Base-by-base conservation (phyloP, 2,888 invertebrate species). In the Melanargia galathea region DNA sequence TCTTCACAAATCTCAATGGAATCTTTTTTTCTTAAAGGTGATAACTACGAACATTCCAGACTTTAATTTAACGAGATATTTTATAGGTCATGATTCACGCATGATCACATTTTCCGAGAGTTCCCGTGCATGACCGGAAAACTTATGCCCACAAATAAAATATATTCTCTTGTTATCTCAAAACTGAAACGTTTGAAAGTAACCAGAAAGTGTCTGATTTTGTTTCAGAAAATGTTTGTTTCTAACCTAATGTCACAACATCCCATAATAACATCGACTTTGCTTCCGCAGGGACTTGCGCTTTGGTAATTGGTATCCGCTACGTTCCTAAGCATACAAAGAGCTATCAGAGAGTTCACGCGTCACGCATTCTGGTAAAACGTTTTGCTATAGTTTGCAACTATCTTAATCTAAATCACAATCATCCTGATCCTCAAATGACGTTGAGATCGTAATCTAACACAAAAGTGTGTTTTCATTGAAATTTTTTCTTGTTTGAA, bases 271-370 rank as follows among this genome's bases (percentile, higher is more conserved):
- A 6, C n/a, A 33, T 24, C 7, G n/a, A 56, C 26, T n/a, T 49
- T 30, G 22, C 62, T 62, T 62, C 62, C 51, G 51, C 16, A 52
- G 8, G 18, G 11, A 35, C 3, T 38, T 18, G 40, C 51, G 51
- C n/a, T 51, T n/a, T 45, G 4, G 20, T 60, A 35, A 49, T n/a
- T 26, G 26, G 55, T 43, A 35, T 35, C 51, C 33, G 16, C 16
- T 10, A 33, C 57, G 55, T 62, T 62, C 24, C 55, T 62, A 33
- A 16, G n/a, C 43, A 10, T 58, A n/a, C n/a, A n/a, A 46, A 62
- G 30, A 46, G 48, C 48, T 30, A 65, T 67, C 63, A 65, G 35
- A 56, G 62, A 67, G 65, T 67, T 67, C 51, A 58, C 63, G 57
- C 60, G 35, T 63, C 54, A 60, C 63, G 65, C 51, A 46, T 62